A percentile compares a stretch with the other conserved stretches of the same genome.
These are phyloP conservation scores for Dermatemys mawii DNA, from an alignment of 2,113 vertebrate species.

Conservation along the genomic window DNA sequence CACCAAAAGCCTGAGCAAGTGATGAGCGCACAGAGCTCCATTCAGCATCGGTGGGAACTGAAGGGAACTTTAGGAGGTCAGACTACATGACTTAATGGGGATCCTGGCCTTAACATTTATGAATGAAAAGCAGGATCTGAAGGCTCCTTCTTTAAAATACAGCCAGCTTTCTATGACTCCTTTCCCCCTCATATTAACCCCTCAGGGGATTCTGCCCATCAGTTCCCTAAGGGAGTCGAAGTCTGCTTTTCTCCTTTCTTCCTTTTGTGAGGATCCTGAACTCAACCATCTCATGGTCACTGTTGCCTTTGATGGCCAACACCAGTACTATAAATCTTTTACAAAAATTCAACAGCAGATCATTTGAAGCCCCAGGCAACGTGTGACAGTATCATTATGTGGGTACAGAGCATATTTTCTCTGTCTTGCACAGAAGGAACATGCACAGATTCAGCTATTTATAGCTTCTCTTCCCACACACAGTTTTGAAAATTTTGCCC, in stretches of 20 bases:
- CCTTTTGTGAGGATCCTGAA: no score
- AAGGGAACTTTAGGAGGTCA: neutral
- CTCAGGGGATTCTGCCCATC: no score
- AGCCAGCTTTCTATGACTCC: no score
- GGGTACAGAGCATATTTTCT: slow-evolving; percentile 54
- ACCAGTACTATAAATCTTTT: neutral
- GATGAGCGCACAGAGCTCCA: neutral
- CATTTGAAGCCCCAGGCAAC: neutral
- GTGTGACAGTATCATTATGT: slow-evolving; percentile 1
- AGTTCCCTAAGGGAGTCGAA: no score
- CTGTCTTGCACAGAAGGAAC: slow-evolving; percentile 42
- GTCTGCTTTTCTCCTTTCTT: no score
- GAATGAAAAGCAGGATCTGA: neutral
- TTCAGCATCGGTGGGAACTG: neutral
- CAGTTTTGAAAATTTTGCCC: slow-evolving; percentile 37
- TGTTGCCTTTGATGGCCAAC: neutral
- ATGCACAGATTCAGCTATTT: slow-evolving; percentile 61
- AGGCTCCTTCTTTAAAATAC: no score
- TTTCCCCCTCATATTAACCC: no score
- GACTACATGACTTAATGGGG: neutral
- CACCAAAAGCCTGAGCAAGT: neutral
- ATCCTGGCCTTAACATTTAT: neutral
- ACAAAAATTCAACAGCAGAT: slow-evolving; percentile 29
- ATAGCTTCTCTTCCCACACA: slow-evolving; percentile 55
- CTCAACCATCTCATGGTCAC: no score